Evolutionary conservation across 2,113 vertebrate genomes (phyloP).

Genomic region (Isurus oxyrinchus): DNA sequence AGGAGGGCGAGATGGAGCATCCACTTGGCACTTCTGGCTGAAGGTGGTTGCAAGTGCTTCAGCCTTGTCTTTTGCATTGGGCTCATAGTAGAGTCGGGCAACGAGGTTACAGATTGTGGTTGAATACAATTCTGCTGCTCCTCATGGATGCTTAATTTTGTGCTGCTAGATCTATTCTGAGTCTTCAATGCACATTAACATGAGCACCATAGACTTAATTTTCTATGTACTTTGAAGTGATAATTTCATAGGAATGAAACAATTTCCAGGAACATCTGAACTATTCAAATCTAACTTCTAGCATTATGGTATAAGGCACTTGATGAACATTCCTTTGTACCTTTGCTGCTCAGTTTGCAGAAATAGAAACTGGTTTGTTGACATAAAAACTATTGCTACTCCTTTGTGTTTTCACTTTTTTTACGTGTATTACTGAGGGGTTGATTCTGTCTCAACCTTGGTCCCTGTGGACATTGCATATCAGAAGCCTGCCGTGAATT

Average conservation of each 20-base stretch:
- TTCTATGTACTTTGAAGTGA: not conserved
- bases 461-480: not conserved
- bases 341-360: not conserved
- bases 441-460: not conserved
- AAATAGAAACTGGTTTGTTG: not conserved
- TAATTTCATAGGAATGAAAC: not conserved
- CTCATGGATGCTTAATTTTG: too few species aligned
- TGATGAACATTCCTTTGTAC: not conserved
- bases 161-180: not conserved
- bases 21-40: not conserved
- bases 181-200: not conserved
- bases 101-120: not conserved
- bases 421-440: not conserved
- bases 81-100: not conserved
- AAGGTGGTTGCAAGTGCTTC: not conserved
- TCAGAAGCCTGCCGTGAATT: not conserved
- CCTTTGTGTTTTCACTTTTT: not conserved
- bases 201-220: not conserved
- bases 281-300: not conserved
- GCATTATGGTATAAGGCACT: not conserved
- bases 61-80: not conserved
- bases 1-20: too few species aligned
- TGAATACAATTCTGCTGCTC: not conserved
- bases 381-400: not conserved
- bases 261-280: not conserved